These are phyloP conservation scores for Hetaerina americana DNA, from an alignment of 1,140 invertebrate species.

Conservation along the genomic window DNA sequence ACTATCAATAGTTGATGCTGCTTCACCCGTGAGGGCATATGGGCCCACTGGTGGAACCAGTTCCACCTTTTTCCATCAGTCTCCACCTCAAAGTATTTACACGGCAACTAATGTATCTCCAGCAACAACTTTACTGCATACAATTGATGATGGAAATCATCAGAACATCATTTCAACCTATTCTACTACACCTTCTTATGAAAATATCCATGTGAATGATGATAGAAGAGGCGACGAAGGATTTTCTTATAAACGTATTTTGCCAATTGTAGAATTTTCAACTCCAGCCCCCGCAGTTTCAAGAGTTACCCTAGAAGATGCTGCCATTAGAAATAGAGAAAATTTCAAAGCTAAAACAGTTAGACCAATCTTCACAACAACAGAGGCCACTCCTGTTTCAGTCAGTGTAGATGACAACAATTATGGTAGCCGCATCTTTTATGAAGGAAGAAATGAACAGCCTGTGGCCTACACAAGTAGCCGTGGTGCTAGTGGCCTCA, in stretches of 20 bases:
- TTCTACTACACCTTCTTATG: neutral
- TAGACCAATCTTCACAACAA: neutral
- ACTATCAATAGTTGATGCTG: neutral
- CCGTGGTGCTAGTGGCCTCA: neutral
- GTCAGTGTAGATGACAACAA: neutral
- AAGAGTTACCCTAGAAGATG: neutral
- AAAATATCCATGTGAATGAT: neutral
- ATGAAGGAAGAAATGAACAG: neutral
- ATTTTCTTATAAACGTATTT: neutral
- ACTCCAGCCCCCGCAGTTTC: neutral
- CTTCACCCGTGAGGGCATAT: neutral
- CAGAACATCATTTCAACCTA: neutral
- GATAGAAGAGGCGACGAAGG: neutral
- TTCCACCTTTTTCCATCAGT: neutral
- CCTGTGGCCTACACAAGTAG: neutral
- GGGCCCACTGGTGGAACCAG: neutral
- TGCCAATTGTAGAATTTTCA: neutral
- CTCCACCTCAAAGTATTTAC: neutral
- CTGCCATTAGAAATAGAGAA: neutral
- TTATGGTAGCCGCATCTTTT: neutral
- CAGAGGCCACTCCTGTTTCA: neutral
- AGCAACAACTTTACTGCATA: neutral
- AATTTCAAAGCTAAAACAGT: neutral
- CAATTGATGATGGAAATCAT: neutral
- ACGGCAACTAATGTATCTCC: neutral